Percentiles rank a stretch among this genome's conserved stretches.
phyloP scores from a whole-genome alignment of 2,797 vertebrate genomes.

The Dryobates pubescens region DNA sequence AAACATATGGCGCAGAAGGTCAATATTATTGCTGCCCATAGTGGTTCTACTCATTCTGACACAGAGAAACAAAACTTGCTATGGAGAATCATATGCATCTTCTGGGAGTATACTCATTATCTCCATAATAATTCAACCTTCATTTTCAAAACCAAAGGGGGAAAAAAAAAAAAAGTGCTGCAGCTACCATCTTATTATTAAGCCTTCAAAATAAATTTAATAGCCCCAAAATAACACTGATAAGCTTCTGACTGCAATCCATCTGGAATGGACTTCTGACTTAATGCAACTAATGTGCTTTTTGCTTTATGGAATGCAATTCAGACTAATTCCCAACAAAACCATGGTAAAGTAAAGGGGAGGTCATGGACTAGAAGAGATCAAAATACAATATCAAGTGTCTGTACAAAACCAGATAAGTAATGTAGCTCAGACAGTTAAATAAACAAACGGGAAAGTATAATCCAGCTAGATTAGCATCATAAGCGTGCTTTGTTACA shows the following conservation, averaged over 20 bases:
- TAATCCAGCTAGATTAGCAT: neutral
- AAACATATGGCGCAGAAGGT: neutral
- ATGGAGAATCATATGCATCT: neutral
- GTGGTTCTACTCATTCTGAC: slow-evolving; percentile 4
- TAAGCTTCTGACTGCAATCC: slow-evolving; percentile 30
- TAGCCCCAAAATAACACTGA: neutral
- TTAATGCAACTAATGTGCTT: slow-evolving; percentile 14
- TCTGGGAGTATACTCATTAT: slow-evolving; percentile 11
- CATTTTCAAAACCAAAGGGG: neutral
- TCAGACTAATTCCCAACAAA: slow-evolving; percentile 19
- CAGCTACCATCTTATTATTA: neutral
- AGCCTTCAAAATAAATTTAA: slow-evolving; percentile 15
- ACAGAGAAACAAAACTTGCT: slow-evolving; percentile 20
- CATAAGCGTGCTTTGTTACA: neutral
- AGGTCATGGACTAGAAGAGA: slow-evolving; percentile 5
- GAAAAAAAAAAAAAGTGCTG: neutral
- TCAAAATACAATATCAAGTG: neutral
- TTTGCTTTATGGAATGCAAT: slow-evolving; percentile 21
- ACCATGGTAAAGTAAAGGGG: neutral
- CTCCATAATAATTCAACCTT: neutral
- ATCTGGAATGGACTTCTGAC: neutral
- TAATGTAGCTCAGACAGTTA: neutral
- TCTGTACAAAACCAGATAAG: neutral
- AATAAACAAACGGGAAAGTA: neutral
- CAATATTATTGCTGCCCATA: neutral